Evolutionary conservation across 2,888 invertebrate genomes (phyloP).

Genomic region (Cheilosia vulpina): DNA sequence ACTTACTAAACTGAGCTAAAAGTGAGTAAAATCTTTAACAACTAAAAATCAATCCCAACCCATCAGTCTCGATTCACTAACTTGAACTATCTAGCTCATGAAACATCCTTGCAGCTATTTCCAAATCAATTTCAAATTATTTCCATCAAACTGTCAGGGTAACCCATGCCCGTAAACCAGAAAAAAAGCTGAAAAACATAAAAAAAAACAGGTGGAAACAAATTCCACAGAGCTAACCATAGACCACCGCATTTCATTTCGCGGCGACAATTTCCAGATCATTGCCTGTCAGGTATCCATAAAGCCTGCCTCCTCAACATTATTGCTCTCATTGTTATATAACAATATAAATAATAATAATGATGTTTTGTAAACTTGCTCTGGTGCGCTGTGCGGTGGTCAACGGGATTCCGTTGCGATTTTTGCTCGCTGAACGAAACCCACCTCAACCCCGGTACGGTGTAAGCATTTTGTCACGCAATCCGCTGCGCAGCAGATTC

Average conservation of each 20-base stretch:
- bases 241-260: conserved; percentile 44
- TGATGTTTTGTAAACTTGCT: conserved; percentile 25
- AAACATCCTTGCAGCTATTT: conserved; percentile 27
- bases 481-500: conserved; percentile 48
- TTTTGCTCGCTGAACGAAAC: conserved; percentile 35
- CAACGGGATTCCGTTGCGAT: conserved; percentile 53
- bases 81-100: conserved; percentile 49
- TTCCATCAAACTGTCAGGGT: conserved; percentile 24
- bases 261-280: conserved; percentile 70
- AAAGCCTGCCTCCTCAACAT: conserved; percentile 9
- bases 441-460: conserved; percentile 22
- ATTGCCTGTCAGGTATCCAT: conserved; percentile 38
- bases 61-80: conserved; percentile 3
- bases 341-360: conserved; percentile 66
- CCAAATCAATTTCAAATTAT: conserved; percentile 39
- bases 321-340: conserved; percentile 35
- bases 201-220: conserved; percentile 61
- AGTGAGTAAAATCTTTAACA: conserved; percentile 37
- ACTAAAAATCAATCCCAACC: background rate
- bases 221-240: conserved; percentile 53
- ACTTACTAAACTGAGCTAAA: conserved; percentile 16
- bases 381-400: conserved; percentile 41
- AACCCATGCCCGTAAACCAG: conserved; percentile 18
- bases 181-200: background rate
- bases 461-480: conserved; percentile 74